These are phyloP conservation scores for Kryptolebias marmoratus DNA, from an alignment of 2,113 vertebrate genomes.

Conservation along the genomic window DNA sequence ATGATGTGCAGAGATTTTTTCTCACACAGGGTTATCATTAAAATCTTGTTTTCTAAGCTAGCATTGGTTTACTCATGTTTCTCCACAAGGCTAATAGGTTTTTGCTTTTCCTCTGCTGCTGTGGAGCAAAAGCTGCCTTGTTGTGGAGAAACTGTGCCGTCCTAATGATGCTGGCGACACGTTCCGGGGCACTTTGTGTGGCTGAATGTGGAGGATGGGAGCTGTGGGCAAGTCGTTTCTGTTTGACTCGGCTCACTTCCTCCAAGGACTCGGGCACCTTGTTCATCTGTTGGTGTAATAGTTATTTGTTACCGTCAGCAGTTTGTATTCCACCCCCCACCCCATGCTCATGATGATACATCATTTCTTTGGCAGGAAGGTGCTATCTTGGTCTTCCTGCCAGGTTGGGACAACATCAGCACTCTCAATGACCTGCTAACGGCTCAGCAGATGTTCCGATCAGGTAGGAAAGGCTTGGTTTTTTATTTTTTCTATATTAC, in stretches of 20 bases:
- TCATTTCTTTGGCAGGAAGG: slow-evolving; percentile 84
- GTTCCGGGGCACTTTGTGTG: slow-evolving; percentile 13
- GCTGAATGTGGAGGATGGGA: slow-evolving; percentile 21
- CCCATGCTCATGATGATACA: background rate
- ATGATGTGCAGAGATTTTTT: too few relatives aligned
- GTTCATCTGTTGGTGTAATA: slow-evolving; percentile 18
- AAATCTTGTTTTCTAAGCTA: slow-evolving; percentile 28
- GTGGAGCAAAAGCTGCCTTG: slow-evolving; percentile 10
- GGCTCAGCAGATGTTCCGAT: slow-evolving; percentile 95
- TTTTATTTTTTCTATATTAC: background rate
- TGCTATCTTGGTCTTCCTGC: slow-evolving; percentile 95
- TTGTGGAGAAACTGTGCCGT: slow-evolving; percentile 9
- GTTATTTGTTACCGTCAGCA: slow-evolving; percentile 16
- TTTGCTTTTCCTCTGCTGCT: slow-evolving; percentile 18
- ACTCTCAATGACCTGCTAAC: slow-evolving; percentile 90
- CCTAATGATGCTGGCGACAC: slow-evolving; percentile 23
- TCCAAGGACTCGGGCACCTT: slow-evolving; percentile 7
- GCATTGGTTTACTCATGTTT: slow-evolving; percentile 16
- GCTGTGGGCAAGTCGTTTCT: slow-evolving; percentile 20
- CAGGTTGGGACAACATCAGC: slow-evolving; percentile 99
- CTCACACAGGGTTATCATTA: too few relatives aligned
- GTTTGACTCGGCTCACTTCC: slow-evolving; percentile 18
- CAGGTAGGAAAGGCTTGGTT: slow-evolving; percentile 79
- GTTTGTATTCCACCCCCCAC: background rate
- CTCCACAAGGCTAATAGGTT: slow-evolving; percentile 30